Percentiles rank a stretch among this genome's conserved stretches.
These are phyloP conservation scores for Takifugu rubripes DNA, from an alignment of 2,797 vertebrate species.

Conservation along the genomic window DNA sequence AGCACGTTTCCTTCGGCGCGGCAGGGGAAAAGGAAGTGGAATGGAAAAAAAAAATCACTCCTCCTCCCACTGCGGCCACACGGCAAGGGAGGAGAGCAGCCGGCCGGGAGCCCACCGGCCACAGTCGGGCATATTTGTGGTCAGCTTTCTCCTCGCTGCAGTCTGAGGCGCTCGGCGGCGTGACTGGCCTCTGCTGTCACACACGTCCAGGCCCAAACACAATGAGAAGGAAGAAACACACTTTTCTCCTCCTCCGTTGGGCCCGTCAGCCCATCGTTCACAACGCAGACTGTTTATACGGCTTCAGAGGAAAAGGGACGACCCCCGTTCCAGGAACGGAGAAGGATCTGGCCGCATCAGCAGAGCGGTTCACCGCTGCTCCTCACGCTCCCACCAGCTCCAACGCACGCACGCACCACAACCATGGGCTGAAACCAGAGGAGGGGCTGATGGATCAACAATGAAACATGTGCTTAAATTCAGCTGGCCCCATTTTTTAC, in stretches of 20 bases:
- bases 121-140: conserved; percentile 80
- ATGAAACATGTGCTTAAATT: conserved; percentile 46
- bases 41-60: conserved; percentile 70
- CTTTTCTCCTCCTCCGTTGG: conserved; percentile 56
- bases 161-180: conserved; percentile 45
- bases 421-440: conserved; percentile 37
- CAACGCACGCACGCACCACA: conserved; percentile 27
- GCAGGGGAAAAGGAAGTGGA: conserved; percentile 67
- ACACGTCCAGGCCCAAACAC: conserved; percentile 25
- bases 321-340: conserved; percentile 40
- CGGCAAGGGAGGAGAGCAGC: conserved; percentile 71
- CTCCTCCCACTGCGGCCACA: conserved; percentile 64
- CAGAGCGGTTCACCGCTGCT: conserved; percentile 60
- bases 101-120: conserved; percentile 77
- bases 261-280: not conserved
- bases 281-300: conserved; percentile 55
- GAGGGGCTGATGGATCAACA: conserved; percentile 49
- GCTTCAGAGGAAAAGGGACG: conserved; percentile 52
- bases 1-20: conserved; percentile 70
- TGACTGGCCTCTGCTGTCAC: conserved; percentile 27
- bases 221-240: conserved; percentile 47
- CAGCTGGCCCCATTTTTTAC: conserved; percentile 36
- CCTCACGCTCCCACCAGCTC: conserved; percentile 51
- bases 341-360: conserved; percentile 63
- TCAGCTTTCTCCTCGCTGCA: conserved; percentile 59